Conservation (phyloP, 2,888 invertebrate species). For the Oxystoma pomonae region DNA sequence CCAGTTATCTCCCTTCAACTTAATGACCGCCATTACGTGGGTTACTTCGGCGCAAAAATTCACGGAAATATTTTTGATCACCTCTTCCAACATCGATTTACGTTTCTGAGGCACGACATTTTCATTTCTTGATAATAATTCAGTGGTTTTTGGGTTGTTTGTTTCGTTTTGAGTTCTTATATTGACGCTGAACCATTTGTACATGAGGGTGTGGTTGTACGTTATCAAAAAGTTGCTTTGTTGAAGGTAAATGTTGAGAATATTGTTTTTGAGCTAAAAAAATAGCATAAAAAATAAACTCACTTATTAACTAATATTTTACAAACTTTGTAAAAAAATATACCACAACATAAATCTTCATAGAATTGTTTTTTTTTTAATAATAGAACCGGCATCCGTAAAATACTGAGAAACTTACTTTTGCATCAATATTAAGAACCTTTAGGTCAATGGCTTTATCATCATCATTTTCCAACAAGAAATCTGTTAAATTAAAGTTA, state of each 20-base stretch:
- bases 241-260: conserved; percentile 62
- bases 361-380: no score
- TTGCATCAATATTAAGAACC: conserved; percentile 60
- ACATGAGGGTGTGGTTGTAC: conserved; percentile 62
- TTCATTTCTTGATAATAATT: neutral
- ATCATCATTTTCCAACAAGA: conserved; percentile 57
- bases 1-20: conserved; percentile 48
- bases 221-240: conserved; percentile 65
- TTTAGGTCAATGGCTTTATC: conserved; percentile 56
- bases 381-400: no score
- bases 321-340: no score
- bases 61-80: conserved; percentile 56
- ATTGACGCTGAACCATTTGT: conserved; percentile 55
- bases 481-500: conserved; percentile 60
- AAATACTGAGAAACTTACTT: conserved; percentile 47
- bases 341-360: no score
- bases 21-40: conserved; percentile 55
- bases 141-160: neutral
- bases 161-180: conserved; percentile 27
- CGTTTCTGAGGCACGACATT: conserved; percentile 7
- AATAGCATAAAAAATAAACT: no score
- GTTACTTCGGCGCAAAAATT: conserved; percentile 67
- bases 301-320: no score
- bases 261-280: conserved; percentile 57
- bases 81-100: conserved; percentile 39